Evolutionary conservation across 2,888 invertebrate species (phyloP), one percentile per base, ranked within the genome.

Genomic region (Lissonota sp.): DNA sequence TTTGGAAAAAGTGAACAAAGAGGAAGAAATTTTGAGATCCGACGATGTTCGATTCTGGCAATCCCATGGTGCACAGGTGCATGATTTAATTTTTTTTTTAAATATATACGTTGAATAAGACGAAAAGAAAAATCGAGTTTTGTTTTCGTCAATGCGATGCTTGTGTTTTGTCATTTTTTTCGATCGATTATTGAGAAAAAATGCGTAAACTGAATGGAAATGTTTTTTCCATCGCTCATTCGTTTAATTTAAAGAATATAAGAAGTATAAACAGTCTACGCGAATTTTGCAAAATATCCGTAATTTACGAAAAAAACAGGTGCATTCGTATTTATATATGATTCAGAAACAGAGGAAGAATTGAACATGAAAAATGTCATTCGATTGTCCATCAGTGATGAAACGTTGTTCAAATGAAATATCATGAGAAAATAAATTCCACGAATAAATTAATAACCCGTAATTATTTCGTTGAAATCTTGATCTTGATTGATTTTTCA

Each of bases 61-160:
- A 71, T 71, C 51, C 64, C 49, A 37, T 42, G 64, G 40, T 64
- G 49, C n/a, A 71, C 37, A 14, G 14, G 14, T 0, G 70, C 77
- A 26, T 53, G 12, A 62, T 26, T 26, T 3, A 26, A 26, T 26
- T 26, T 26, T 26, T 26, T 26, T 26, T 26, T 26, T 26, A 2
- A 2, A 26, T 26, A 26, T 26, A 26, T 26, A 26, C 26, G 26
- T 26, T 12, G 16, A 64, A 77, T 46, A 39, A 66, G 6, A 51
- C 2, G 14, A 66, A 12, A 39, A 55, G 46, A 49, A 49, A 66
- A 77, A 71, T 51, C 64, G 58, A 64, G 77, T 71, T 63, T 71
- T 51, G 77, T 64, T 64, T 60, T 78, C 66, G 78, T 72, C 46
- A 72, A 62, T 78, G 53, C 71, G 42, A 74, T 70, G 6, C 16